Evolutionary conservation across 2,113 vertebrate genomes (phyloP).

Genomic region (Nesospiza acunhae): DNA sequence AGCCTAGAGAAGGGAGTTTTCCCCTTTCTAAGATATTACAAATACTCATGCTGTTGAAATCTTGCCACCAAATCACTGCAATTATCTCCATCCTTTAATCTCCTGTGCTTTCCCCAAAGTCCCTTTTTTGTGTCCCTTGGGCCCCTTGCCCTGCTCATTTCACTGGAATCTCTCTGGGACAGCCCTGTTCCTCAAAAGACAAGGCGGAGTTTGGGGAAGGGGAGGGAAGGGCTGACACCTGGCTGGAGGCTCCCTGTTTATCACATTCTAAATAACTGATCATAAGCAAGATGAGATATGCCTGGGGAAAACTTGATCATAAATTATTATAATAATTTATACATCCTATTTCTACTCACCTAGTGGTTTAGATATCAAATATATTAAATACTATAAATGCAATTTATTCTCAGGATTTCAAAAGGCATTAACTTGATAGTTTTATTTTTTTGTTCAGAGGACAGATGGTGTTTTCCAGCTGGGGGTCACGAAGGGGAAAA

Average conservation of each 20-base stretch:
- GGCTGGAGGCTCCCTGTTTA: accelerated
- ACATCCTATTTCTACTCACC: neutral
- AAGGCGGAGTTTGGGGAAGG: neutral
- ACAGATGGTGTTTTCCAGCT: neutral
- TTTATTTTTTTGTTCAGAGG: neutral
- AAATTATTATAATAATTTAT: neutral
- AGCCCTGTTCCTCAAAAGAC: neutral
- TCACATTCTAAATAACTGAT: neutral
- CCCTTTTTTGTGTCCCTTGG: neutral
- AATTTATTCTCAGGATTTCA: neutral
- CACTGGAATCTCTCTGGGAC: neutral
- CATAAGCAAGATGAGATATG: neutral
- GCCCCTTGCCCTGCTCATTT: neutral
- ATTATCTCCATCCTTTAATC: neutral
- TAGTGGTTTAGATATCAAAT: neutral
- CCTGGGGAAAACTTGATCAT: neutral
- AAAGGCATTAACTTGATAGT: neutral
- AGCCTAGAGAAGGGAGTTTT: neutral
- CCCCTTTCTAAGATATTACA: neutral
- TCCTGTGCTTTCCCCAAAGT: neutral
- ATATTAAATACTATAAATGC: too few species aligned
- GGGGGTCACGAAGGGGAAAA: neutral
- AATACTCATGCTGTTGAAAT: accelerated
- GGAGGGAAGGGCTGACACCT: neutral
- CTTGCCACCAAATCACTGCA: neutral